Evolutionary conservation across 2,113 vertebrate genomes (phyloP).

Genomic region (Triplophysa rosa): DNA sequence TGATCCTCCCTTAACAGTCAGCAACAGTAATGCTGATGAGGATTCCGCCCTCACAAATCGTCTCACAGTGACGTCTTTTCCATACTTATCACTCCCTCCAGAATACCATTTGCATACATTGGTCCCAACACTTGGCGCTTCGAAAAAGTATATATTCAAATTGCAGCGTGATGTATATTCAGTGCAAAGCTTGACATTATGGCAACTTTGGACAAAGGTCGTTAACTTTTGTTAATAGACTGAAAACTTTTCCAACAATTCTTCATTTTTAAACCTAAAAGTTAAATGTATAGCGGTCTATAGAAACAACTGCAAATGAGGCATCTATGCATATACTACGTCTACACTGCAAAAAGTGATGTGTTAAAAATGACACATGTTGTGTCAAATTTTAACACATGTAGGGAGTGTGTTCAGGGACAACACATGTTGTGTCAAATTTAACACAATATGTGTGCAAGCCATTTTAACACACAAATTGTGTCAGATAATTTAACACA

Average conservation of each 20-base stretch:
- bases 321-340: too few relatives aligned
- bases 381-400: too few relatives aligned
- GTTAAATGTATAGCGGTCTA: too few relatives aligned
- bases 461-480: too few relatives aligned
- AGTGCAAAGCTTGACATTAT: not conserved
- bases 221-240: not conserved
- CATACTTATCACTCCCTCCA: slow-evolving; percentile 23
- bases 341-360: too few relatives aligned
- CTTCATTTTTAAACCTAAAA: too few relatives aligned
- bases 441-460: too few relatives aligned
- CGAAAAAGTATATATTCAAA: slow-evolving; percentile 19
- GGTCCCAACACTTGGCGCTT: not conserved
- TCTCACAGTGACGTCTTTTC: slow-evolving; percentile 2
- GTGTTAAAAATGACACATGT: too few relatives aligned
- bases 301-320: too few relatives aligned
- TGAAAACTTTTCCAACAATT: not conserved
- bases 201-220: not conserved
- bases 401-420: too few relatives aligned
- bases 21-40: slow-evolving; percentile 12
- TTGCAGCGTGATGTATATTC: slow-evolving; percentile 11
- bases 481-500: too few relatives aligned
- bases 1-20: not conserved
- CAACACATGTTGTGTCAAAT: too few relatives aligned
- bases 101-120: slow-evolving; percentile 42
- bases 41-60: not conserved